Evolutionary conservation across 2,797 vertebrate genomes (phyloP).

Genomic region (Diplodus sargus): DNA sequence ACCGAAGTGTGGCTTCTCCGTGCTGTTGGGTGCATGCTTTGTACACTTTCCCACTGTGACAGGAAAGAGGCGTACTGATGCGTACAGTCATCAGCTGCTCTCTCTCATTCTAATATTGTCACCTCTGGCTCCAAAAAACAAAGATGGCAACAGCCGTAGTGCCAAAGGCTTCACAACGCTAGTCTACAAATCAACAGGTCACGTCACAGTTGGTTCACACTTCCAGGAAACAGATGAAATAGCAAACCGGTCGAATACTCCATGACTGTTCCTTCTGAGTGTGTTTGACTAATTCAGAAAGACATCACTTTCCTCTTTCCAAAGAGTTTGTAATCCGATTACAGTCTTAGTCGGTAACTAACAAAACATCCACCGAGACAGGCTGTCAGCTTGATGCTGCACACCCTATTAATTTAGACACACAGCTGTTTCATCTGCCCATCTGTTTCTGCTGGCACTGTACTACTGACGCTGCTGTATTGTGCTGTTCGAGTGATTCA

Average conservation of each 20-base stretch:
- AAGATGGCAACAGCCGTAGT: no score
- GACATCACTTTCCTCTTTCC: constrained; percentile 22
- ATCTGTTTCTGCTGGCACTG: constrained; percentile 68
- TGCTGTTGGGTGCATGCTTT: no score
- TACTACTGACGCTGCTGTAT: constrained; percentile 16
- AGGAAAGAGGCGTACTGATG: no score
- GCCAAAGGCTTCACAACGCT: no score
- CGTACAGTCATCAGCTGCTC: no score
- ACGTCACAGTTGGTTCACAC: no score
- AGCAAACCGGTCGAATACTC: background rate
- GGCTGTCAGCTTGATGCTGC: constrained; percentile 62
- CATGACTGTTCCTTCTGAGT: constrained; percentile 5
- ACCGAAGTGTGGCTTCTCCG: no score
- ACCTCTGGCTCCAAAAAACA: no score
- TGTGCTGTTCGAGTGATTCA: constrained; percentile 46
- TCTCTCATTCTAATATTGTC: no score
- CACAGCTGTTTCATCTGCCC: constrained; percentile 71
- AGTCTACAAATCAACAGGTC: no score
- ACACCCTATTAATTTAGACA: constrained; percentile 65
- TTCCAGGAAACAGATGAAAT: background rate
- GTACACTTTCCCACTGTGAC: no score
- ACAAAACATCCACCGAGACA: constrained; percentile 49
- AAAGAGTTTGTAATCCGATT: constrained; percentile 55
- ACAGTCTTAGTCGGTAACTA: constrained; percentile 51
- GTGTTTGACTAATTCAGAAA: constrained; percentile 37